These are phyloP conservation scores for Canis aureus DNA, from an alignment of 2,113 vertebrate genomes.

Conservation along the genomic window DNA sequence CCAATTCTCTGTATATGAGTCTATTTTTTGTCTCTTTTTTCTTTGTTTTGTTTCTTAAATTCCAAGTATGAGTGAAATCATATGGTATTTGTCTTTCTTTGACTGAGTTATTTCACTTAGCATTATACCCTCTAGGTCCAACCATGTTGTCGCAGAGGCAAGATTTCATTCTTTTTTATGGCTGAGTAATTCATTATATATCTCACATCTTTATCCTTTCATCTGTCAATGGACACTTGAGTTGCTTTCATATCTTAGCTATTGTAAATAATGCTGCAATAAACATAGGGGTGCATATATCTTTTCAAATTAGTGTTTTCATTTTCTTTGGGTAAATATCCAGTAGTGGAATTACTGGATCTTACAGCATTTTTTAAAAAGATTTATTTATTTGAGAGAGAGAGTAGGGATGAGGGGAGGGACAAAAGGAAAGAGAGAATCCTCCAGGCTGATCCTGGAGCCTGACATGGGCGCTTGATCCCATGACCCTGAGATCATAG, in stretches of 20 bases:
- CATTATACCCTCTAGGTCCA: not conserved
- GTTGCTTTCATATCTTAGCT: not conserved
- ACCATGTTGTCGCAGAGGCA: not conserved
- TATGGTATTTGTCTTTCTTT: not conserved
- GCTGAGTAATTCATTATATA: not conserved
- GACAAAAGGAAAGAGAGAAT: not conserved
- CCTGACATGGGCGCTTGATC: not conserved
- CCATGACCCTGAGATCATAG: not conserved
- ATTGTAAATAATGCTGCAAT: not conserved
- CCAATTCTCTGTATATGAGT: not conserved
- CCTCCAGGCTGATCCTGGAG: not conserved
- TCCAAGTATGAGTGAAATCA: not conserved
- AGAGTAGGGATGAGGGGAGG: no score
- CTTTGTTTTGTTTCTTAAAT: not conserved
- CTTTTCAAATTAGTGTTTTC: not conserved
- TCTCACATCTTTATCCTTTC: not conserved
- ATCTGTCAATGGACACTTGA: not conserved
- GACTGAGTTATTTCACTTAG: not conserved
- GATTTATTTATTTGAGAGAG: not conserved
- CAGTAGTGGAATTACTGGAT: not conserved
- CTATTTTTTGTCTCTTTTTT: not conserved
- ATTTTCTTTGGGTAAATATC: not conserved
- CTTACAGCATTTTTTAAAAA: not conserved
- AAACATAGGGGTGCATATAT: not conserved
- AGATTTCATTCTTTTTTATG: not conserved